Evolutionary conservation across 2,113 vertebrate species (phyloP), one percentile per base, ranked within the genome.

Genomic region (Polypterus bichir): DNA sequence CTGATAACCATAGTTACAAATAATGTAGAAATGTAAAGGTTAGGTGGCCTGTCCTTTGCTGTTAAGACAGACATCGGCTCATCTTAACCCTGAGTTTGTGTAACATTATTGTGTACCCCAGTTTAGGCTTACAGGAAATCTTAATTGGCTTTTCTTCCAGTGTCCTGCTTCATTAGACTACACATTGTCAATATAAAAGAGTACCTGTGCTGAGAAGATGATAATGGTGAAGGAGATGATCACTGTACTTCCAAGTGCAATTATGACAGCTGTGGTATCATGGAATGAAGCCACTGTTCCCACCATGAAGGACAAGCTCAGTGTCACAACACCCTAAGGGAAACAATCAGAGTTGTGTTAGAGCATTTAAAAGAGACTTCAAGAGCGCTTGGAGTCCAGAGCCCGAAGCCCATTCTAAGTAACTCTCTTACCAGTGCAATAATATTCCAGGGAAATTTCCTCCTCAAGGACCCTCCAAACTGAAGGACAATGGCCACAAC

Each of bases 221-320:
- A 88, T 79, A 66, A 88, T 79, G 7, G 68, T 65, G 2, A 85
- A 11, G 8, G 77, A 69, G 58, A 85, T 70, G 44, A 54, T 71
- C 57, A 83, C 9, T 3, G 84, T 86, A 4, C 48, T 48, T 47
- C 70, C 82, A 78, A 86, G 81, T 1, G 81, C 76, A 44, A 86
- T 71, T 62, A 82, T 5, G 4, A 88, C 83, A 27, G 76, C 67
- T 0, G 52, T 48, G 49, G 84, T 85, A 70, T 79, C 4, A 49
- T 85, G 77, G 69, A 66, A 82, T 27, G 83, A 85, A 60, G 84
- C 84, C 2, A 80, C 52, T 7, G 78, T 76, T 45, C 81, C 86
- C 27, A 75, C 77, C 82, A 86, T 71, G 74, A 79, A 86, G 0
- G 83, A 85, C 27, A 86, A 65, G 59, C 76, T 85, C 60, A 86